Evolutionary conservation across 2,113 vertebrate genomes (phyloP), one percentile per base, ranked within the genome.

Genomic region (Nycticebus coucang): DNA sequence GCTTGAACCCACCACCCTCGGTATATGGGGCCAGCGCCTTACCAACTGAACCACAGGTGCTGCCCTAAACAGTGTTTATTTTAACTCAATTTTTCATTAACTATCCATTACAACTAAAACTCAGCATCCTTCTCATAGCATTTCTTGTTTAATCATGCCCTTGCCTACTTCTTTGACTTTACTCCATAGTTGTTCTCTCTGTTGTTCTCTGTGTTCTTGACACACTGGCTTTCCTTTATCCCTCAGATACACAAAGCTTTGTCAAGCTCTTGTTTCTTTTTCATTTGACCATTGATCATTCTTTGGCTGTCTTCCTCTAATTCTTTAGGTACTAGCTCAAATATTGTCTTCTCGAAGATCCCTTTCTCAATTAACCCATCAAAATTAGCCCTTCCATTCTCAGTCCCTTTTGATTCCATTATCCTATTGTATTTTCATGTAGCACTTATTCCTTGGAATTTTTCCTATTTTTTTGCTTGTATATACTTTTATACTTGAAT

Each of bases 151-250:
- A 53, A 30, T 50, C 30, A 50, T 28, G 10, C 41, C 62, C 14
- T 12, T 77, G 15, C 15, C 33, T 75, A 53, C 3, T 66, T 37
- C 9, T 69, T 50, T 86, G 33, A 82, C 26, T 41, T 59, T 35
- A 62, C 19, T 74, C 37, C n/a, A 26, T 5, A 41, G 41, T 45
- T 33, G 2, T 15, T 55, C 26, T 62, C 3, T 87, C 13, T 33
- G 30, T 66, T 12, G 10, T 66, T 66, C 17, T 21, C 26, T 30
- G 0, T 28, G 11, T 6, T 59, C 11, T 13, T 33, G 41, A 19
- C 19, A 15, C 5, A 13, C 8, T 5, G 82, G 1, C 3, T 30
- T 74, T 62, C 28, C 0, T 4, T 57, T 24, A 9, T 5, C 10
- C 2, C 17, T 77, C 12, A 24, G 50, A 80, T 17, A 68, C 6